Conservation (phyloP, 2,797 vertebrate species). For the Enteromius treurensis region DNA sequence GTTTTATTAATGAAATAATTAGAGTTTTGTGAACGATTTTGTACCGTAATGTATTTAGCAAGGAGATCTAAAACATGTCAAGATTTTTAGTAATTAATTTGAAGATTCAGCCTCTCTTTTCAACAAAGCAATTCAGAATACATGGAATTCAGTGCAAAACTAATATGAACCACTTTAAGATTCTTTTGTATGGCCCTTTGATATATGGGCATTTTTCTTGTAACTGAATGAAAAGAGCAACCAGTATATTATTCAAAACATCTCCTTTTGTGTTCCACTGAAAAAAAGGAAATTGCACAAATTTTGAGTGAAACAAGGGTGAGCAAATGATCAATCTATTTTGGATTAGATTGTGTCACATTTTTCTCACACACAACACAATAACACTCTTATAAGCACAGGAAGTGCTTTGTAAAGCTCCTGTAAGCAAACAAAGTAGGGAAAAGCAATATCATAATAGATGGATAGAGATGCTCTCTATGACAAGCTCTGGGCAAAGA, state of each 20-base stretch:
- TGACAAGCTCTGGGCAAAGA: conserved; percentile 14
- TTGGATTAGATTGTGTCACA: not conserved
- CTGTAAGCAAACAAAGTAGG: conserved; percentile 30
- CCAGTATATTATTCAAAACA: not conserved
- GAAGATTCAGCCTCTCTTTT: not conserved
- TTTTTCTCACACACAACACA: conserved; percentile 23
- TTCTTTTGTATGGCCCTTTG: not conserved
- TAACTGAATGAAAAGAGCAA: not conserved
- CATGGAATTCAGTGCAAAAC: not conserved
- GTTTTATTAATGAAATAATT: not conserved
- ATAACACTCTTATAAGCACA: conserved; percentile 20
- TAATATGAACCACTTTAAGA: not conserved
- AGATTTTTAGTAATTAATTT: not conserved
- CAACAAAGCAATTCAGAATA: not conserved
- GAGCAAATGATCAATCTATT: not conserved
- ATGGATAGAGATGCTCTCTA: conserved; percentile 17
- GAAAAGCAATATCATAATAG: conserved; percentile 30
- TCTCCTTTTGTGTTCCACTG: not conserved
- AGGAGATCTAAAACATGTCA: not conserved
- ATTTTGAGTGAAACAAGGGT: not conserved
- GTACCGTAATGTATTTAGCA: not conserved
- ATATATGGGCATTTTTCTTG: not conserved
- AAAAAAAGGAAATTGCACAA: not conserved
- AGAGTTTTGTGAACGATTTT: not conserved
- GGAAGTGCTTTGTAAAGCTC: conserved; percentile 30